Percentiles rank a stretch among this genome's conserved stretches.
phyloP scores from a whole-genome alignment of 2,113 vertebrate genomes.

The Chascanopsetta lugubris region DNA sequence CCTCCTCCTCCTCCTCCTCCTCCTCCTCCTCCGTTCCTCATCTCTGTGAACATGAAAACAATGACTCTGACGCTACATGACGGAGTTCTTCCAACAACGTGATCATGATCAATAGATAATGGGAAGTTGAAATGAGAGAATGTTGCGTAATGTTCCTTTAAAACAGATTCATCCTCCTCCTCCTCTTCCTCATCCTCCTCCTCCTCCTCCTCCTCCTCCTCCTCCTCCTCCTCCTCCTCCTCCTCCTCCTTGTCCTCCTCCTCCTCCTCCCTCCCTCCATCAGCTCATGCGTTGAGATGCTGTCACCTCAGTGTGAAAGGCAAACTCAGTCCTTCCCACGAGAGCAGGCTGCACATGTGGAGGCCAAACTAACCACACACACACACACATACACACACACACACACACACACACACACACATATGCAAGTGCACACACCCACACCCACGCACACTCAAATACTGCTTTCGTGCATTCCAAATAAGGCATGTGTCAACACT shows the following conservation, averaged over 20 bases:
- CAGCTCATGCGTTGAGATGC: conserved; percentile 64
- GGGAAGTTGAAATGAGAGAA: too few species aligned
- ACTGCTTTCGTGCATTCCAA: conserved; percentile 34
- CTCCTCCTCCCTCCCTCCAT: conserved; percentile 34
- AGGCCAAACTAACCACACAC: conserved; percentile 21
- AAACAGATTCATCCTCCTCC: too few species aligned
- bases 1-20: too few species aligned
- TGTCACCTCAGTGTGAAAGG: conserved; percentile 66
- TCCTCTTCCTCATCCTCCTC: too few species aligned
- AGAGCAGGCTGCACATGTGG: conserved; percentile 30
- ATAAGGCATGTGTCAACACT: conserved; percentile 44
- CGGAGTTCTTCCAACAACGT: too few species aligned
- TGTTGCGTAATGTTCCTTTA: too few species aligned
- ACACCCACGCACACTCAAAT: conserved; percentile 18
- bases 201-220: not conserved
- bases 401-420: conserved; percentile 17
- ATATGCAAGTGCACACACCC: conserved; percentile 21
- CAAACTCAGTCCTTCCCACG: conserved; percentile 64
- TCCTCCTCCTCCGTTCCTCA: too few species aligned
- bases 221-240: too few species aligned
- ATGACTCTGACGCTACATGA: too few species aligned
- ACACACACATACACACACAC: conserved; percentile 30
- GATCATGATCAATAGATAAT: too few species aligned
- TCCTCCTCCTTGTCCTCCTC: too few species aligned
- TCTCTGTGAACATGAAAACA: too few species aligned